These are phyloP conservation scores for Actinia tenebrosa DNA, from an alignment of 64 coral and sea anemone species.

Conservation along the genomic window DNA sequence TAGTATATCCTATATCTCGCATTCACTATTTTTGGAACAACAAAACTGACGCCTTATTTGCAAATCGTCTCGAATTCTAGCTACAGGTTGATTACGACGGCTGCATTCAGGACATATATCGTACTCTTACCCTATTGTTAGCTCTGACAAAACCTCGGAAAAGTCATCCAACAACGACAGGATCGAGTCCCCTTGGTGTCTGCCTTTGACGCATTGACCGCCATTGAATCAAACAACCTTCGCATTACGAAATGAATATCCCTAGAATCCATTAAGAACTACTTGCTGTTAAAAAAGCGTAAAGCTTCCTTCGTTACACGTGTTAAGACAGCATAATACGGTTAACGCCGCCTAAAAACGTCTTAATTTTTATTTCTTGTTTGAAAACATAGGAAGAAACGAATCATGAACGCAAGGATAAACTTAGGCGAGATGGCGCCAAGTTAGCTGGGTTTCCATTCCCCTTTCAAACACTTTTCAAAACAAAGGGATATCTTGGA, in stretches of 20 bases:
- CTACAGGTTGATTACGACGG: neutral
- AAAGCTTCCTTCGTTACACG: conserved; percentile 2
- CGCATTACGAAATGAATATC: neutral
- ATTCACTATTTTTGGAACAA: neutral
- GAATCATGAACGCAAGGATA: neutral
- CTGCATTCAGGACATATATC: neutral
- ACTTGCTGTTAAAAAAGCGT: neutral
- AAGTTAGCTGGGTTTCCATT: neutral
- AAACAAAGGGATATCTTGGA: neutral
- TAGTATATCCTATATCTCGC: neutral
- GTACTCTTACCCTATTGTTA: neutral
- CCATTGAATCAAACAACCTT: neutral
- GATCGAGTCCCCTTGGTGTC: neutral
- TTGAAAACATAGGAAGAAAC: neutral
- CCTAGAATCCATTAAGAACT: neutral
- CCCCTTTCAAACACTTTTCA: conserved; percentile 1
- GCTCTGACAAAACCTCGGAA: neutral
- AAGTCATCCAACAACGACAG: neutral
- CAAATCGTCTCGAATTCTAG: neutral
- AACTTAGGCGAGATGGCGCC: neutral
- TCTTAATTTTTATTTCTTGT: neutral
- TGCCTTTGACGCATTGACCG: neutral
- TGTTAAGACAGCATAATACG: neutral
- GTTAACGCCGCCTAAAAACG: neutral
- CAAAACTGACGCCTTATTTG: neutral